Base-by-base conservation (phyloP, 2,797 vertebrate species). In the Gorsachius magnificus region DNA sequence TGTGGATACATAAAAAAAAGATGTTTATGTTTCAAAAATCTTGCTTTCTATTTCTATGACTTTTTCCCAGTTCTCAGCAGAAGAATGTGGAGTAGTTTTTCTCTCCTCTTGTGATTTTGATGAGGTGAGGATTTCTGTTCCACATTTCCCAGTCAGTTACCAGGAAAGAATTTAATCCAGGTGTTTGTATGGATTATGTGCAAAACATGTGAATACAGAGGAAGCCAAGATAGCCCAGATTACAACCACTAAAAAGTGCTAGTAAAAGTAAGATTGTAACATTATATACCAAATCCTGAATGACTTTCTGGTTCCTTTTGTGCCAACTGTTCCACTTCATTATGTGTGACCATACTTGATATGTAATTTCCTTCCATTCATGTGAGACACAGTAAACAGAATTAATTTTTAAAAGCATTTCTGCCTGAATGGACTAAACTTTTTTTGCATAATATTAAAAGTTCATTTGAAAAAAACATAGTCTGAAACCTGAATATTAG, bases 291-390 rank as follows among this genome's bases (percentile, higher is more conserved):
- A 92, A 96, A 93, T 82, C 41, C 83, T 94, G 54, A 92, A 93
- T 3, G 10, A 89, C 33, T 74, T 85, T 96, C 38, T 85, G 20
- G 85, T 94, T 95, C 76, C 57, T 33, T 94, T 83, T 86, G 53
- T 92, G 87, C 76, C 61, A 74, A 22, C 87, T 63, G 63, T 89
- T 85, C 70, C 63, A n/a, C 35, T 95, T 86, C 75, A 87, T 92
- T 95, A 80, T 89, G 65, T 89, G 71, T 92, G 85, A 93, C 63
- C 74, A 84, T 75, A 83, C 90, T 90, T 75, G 43, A 89, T 51
- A 77, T 38, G 74, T 71, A 83, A 57, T 93, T 96, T 97, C 93
- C 90, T 95, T 84, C 81, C 53, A 89, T 89, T 93, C 93, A 90
- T 81, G n/a, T 84, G 38, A 94, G 57, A 71, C 13, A 3, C 5